Base-by-base conservation (phyloP, 2,113 vertebrate species). In the Callipepla californica region DNA sequence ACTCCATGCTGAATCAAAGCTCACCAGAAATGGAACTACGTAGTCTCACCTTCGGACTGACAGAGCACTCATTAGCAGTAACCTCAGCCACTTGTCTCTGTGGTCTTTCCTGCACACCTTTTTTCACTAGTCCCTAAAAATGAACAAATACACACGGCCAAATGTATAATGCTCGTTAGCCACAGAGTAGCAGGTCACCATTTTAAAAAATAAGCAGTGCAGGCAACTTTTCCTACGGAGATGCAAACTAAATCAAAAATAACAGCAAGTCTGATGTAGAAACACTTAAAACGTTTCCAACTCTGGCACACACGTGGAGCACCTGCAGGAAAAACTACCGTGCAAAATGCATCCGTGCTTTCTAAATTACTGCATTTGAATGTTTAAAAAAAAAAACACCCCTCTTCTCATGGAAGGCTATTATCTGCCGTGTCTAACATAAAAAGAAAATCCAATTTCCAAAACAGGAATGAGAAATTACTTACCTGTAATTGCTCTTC, bases 391-490 rank as follows among this genome's bases (percentile, higher is more conserved):
- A 36, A 66, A 89, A 50, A 26, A 5, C 22, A 17, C 2, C 7
- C 26, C 67, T 89, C 87, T 77, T 80, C 81, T 91, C 85, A 77
- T 68, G 51, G 36, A 75, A 91, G 59, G 45, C 26, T 85, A 16
- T 58, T 91, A 36, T 16, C 63, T 58, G 30, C 67, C 80, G 26
- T 44, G 34, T 44, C 81, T 80, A 77, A 85, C 47, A 77, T 57
- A 63, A 70, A 94, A 94, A 77, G 79, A 78, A 92, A 92, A 96
- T 67, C 68, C 59, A 72, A 85, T 95, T 96, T 94, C 47, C 38
- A 80, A 83, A 91, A 28, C 40, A 58, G 82, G 87, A 94, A 82
- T 51, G 85, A 72, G 51, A 95, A 94, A 89, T 84, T 53, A 94
- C 75, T 94, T 92, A 55, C 70, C 78, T 83, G 72, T 85, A 94